Conservation (phyloP, 2,113 vertebrate species). For the Ammodytes dubius region DNA sequence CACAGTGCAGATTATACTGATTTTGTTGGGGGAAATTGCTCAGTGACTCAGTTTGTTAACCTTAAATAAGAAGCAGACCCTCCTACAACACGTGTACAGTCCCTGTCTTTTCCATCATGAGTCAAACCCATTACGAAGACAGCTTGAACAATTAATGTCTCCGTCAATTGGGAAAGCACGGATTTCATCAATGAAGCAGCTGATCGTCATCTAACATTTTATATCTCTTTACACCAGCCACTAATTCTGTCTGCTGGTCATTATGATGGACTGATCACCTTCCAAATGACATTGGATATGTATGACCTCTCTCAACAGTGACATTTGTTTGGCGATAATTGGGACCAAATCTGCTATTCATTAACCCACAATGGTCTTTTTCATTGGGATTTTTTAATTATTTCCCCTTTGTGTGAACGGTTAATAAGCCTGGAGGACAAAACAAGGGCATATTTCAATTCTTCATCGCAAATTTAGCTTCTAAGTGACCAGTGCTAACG, state of each 20-base stretch:
- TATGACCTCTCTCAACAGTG: constrained; percentile 52
- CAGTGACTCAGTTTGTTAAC: background rate
- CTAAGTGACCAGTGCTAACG: background rate
- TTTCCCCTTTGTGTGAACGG: constrained; percentile 55
- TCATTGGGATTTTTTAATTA: constrained; percentile 62
- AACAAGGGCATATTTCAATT: constrained; percentile 24
- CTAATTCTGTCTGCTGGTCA: constrained; percentile 11
- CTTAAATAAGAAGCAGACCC: background rate
- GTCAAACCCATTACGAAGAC: constrained; percentile 7
- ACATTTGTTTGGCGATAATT: constrained; percentile 63
- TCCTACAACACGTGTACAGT: background rate
- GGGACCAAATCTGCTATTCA: constrained; percentile 68
- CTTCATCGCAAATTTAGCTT: constrained; percentile 41
- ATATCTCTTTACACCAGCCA: constrained; percentile 52
- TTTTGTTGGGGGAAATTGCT: background rate
- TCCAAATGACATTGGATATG: constrained; percentile 56
- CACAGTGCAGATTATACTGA: background rate
- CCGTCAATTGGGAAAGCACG: constrained; percentile 7
- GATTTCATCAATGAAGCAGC: constrained; percentile 16
- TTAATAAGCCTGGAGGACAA: constrained; percentile 42
- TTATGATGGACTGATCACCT: constrained; percentile 43
- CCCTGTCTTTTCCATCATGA: background rate
- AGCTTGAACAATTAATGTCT: constrained; percentile 27
- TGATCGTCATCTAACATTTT: constrained; percentile 29
- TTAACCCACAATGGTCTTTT: constrained; percentile 63